Evolutionary conservation across 2,797 vertebrate genomes (phyloP), one percentile per base, ranked within the genome.

Genomic region (Lycodopsis pacificus): DNA sequence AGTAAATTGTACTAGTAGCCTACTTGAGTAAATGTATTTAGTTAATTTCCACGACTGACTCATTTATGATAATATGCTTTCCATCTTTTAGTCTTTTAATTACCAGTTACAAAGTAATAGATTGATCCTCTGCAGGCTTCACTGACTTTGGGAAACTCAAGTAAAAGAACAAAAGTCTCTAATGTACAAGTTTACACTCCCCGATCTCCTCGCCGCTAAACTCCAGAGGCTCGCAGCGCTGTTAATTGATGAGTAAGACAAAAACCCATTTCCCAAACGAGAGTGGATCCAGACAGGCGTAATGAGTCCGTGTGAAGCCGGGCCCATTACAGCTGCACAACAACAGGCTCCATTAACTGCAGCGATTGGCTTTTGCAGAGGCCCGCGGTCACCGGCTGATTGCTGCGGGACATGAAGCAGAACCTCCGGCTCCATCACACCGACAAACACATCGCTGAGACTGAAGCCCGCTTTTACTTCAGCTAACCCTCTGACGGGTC

Each of bases 261-360:
- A 76, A 49, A 76, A 79, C 17, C 59, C 59, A 76, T 79, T 79
- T 73, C 73, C 72, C 72, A 54, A 72, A 73, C 20, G 65, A 72
- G 64, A 34, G 71, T 0, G 1, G 14, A 66, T 56, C 22, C 62
- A 71, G 62, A 71, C 65, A 1, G 34, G 30, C 62, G 15, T 70
- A 58, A 67, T 72, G 81, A 72, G 76, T 68, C 36, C 66, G 66
- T 63, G 66, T 63, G 63, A 62, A 56, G 64, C 1, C 2, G 53
- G 63, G 65, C 22, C 70, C 77, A 58, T 71, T 64, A 44, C 65
- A 67, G 80, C 62, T 53, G 69, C 75, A 71, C 66, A 77, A 71
- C 51, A 73, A 59, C 63, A 51, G 44, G 80, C 73, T 69, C 81
- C 81, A 79, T 85, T 81, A 79, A 72, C 70, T 72, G 53, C 73